A percentile compares a stretch with the other conserved stretches of the same genome.
phyloP scores from a whole-genome alignment of 2,113 vertebrate species.

The Oceanodroma tethys region DNA sequence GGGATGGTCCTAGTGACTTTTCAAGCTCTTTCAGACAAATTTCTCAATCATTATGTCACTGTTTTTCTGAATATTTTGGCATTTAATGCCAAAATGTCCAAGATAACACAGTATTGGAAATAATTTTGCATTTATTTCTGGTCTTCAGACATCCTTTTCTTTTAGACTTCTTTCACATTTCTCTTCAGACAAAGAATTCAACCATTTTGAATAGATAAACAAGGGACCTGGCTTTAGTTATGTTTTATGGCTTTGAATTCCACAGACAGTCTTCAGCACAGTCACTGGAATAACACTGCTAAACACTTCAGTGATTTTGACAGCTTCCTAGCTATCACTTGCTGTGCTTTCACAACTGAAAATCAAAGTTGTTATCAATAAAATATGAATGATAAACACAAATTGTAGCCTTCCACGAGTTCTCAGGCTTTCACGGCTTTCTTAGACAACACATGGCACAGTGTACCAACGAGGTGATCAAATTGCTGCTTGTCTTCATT shows the following conservation, averaged over 20 bases:
- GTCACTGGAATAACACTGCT: conserved; percentile 43
- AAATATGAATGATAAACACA: conserved; percentile 40
- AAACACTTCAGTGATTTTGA: conserved; percentile 58
- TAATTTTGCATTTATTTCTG: neutral
- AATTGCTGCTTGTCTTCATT: neutral
- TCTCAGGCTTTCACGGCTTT: neutral
- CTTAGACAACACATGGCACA: neutral
- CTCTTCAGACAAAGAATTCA: neutral
- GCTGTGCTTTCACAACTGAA: conserved; percentile 24
- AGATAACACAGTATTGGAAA: neutral
- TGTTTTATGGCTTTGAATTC: conserved; percentile 5
- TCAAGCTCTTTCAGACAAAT: neutral
- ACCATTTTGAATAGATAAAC: neutral
- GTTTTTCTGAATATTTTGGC: neutral
- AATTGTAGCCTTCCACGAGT: neutral
- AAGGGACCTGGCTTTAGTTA: neutral
- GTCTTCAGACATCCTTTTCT: neutral
- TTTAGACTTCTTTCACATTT: neutral
- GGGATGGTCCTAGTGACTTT: neutral
- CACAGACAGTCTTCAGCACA: neutral
- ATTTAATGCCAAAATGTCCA: neutral
- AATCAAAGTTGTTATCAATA: conserved; percentile 36
- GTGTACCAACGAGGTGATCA: neutral
- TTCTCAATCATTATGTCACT: neutral
- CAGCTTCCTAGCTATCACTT: conserved; percentile 55